These are phyloP conservation scores for Choloepus hoffmanni DNA, from an alignment of 2,113 vertebrate genomes.

Conservation along the genomic window DNA sequence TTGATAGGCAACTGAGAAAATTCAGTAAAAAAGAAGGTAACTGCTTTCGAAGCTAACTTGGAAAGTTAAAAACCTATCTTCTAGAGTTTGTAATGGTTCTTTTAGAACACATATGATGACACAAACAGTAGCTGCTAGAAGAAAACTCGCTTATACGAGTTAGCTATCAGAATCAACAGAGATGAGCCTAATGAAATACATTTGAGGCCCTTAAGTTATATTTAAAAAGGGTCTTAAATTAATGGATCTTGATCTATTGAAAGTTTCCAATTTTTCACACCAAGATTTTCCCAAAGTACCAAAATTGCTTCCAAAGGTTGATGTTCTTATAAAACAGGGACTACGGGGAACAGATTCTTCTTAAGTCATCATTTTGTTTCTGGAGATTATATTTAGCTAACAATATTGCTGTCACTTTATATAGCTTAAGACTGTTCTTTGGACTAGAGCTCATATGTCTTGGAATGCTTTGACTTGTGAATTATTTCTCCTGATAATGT, in stretches of 20 bases:
- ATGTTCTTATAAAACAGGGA: slow-evolving; percentile 72
- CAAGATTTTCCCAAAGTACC: slow-evolving; percentile 35
- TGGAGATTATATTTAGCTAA: slow-evolving; percentile 96
- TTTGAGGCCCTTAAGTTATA: slow-evolving; percentile 6
- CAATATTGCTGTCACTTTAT: slow-evolving; percentile 96
- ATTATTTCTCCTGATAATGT: slow-evolving; percentile 98
- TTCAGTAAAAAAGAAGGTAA: not conserved
- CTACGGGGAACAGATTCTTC: slow-evolving; percentile 86
- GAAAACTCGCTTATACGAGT: slow-evolving; percentile 34
- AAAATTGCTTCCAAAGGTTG: slow-evolving; percentile 71
- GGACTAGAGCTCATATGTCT: slow-evolving; percentile 93
- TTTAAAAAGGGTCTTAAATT: slow-evolving; percentile 51
- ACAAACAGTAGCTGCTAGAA: not conserved
- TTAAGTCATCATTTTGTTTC: slow-evolving; percentile 88
- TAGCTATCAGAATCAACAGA: slow-evolving; percentile 48
- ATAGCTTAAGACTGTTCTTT: slow-evolving; percentile 94
- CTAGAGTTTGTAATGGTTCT: slow-evolving; percentile 31
- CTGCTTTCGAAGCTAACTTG: not conserved
- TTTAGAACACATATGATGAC: not conserved
- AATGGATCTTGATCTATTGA: slow-evolving; percentile 36
- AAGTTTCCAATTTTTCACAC: slow-evolving; percentile 66
- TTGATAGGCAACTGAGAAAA: slow-evolving; percentile 49
- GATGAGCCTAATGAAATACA: slow-evolving; percentile 43
- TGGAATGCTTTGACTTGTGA: slow-evolving; percentile 99
- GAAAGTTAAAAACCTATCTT: slow-evolving; percentile 44